Percentiles rank a stretch among this genome's conserved stretches.
These are phyloP conservation scores for Pseudoatta argentina DNA, from an alignment of 1,140 invertebrate species.

Conservation along the genomic window DNA sequence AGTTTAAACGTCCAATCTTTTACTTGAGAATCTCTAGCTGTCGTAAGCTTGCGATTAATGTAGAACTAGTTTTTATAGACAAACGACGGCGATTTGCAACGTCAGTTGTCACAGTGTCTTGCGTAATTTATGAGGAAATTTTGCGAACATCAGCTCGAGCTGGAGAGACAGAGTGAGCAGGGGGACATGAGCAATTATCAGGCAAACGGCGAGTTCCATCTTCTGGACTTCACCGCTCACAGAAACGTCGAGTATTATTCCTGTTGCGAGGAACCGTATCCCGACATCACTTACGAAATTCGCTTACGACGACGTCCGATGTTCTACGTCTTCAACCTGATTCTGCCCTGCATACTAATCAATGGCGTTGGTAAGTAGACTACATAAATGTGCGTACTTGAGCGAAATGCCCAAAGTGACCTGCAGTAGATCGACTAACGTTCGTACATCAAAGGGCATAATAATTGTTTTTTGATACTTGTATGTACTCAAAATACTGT, in stretches of 20 bases:
- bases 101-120: neutral
- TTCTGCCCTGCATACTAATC: slow-evolving; percentile 95
- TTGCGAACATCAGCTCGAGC: slow-evolving; percentile 87
- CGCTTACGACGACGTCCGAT: slow-evolving; percentile 92
- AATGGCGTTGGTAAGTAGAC: slow-evolving; percentile 91
- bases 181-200: slow-evolving; percentile 93
- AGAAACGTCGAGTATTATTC: slow-evolving; percentile 91
- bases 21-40: too few species aligned
- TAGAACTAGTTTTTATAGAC: too few species aligned
- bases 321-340: slow-evolving; percentile 97
- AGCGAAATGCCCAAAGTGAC: neutral
- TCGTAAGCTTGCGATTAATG: too few species aligned
- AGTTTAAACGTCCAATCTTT: too few species aligned
- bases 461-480: neutral
- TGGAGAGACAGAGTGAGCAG: slow-evolving; percentile 90
- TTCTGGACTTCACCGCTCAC: slow-evolving; percentile 91
- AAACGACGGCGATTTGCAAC: neutral
- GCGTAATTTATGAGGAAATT: slow-evolving; percentile 9
- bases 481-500: neutral
- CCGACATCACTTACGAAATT: slow-evolving; percentile 90
- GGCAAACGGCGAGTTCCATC: slow-evolving; percentile 93
- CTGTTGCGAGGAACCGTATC: slow-evolving; percentile 90
- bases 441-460: neutral
- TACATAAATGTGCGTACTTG: slow-evolving; percentile 4
- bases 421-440: neutral